Conservation (phyloP, 2,888 invertebrate species). For the Graphium colonna region DNA sequence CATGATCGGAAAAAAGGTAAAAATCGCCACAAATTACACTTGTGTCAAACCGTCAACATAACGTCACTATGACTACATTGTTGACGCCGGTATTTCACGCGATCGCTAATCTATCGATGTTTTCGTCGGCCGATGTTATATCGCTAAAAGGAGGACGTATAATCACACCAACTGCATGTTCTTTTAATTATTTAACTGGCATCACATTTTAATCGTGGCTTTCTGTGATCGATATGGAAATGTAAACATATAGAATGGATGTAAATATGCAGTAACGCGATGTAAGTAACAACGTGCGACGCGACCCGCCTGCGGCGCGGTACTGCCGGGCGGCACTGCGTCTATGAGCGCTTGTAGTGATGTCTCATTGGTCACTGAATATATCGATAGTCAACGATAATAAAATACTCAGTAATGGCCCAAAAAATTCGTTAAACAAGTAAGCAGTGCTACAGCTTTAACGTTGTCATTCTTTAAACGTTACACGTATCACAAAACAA, state of each 20-base stretch:
- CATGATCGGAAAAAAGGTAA: slow-evolving; percentile 43
- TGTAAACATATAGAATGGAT: slow-evolving; percentile 17
- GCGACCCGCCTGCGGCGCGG: slow-evolving; percentile 54
- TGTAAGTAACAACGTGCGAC: slow-evolving; percentile 39
- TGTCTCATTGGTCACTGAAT: slow-evolving; percentile 25
- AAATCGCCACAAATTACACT: slow-evolving; percentile 32
- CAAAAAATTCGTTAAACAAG: background rate
- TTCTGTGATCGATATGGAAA: slow-evolving; percentile 32
- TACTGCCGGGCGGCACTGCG: slow-evolving; percentile 69
- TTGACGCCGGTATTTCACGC: slow-evolving; percentile 66
- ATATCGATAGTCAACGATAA: slow-evolving; percentile 29
- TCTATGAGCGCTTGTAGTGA: slow-evolving; percentile 53
- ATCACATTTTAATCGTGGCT: slow-evolving; percentile 27
- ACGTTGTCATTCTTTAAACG: too few relatives aligned
- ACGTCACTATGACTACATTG: slow-evolving; percentile 77
- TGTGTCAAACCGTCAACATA: slow-evolving; percentile 66
- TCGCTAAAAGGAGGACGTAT: background rate
- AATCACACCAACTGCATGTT: too few relatives aligned
- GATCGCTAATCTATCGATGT: slow-evolving; percentile 48
- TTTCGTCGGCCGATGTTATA: slow-evolving; percentile 35
- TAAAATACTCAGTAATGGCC: background rate
- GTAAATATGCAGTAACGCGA: slow-evolving; percentile 24
- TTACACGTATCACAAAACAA: too few relatives aligned
- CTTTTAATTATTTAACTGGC: slow-evolving; percentile 40
- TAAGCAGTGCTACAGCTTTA: too few relatives aligned